Conservation (phyloP, 2,797 vertebrate species). For the Morus bassanus region DNA sequence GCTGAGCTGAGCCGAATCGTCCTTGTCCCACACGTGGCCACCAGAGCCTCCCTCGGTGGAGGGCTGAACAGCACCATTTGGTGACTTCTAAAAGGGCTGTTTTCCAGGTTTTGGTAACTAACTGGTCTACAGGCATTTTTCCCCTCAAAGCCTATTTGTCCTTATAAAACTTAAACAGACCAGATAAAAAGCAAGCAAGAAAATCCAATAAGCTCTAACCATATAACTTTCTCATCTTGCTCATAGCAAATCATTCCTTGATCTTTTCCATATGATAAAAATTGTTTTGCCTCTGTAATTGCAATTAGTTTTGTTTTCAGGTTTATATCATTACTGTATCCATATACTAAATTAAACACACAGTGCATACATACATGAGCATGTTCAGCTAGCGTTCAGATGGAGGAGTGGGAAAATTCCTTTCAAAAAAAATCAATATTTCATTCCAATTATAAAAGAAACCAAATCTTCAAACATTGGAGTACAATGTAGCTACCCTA, state of each 20-base stretch:
- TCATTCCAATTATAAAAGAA: slow-evolving; percentile 33
- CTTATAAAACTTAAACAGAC: background rate
- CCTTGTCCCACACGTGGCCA: rapidly evolving
- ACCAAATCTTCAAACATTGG: background rate
- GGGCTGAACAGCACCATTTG: background rate
- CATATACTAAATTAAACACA: background rate
- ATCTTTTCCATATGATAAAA: background rate
- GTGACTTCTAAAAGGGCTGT: background rate
- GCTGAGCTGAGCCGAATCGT: background rate
- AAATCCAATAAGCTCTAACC: background rate
- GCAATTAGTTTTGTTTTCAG: background rate
- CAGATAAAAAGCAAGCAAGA: background rate
- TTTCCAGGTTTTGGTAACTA: background rate
- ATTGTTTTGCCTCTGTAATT: background rate
- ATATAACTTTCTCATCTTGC: background rate
- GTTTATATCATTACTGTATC: background rate
- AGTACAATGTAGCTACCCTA: background rate
- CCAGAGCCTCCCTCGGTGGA: background rate
- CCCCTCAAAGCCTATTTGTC: background rate
- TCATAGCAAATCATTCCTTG: background rate
- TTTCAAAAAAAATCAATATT: background rate
- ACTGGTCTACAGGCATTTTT: background rate
- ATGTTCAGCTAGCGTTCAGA: background rate
- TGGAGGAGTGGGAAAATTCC: background rate
- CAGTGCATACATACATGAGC: background rate